Percentiles rank a stretch among this genome's conserved stretches.
Evolutionary conservation across 2,797 vertebrate species (phyloP).

Genomic region (Anolis apletophallus): DNA sequence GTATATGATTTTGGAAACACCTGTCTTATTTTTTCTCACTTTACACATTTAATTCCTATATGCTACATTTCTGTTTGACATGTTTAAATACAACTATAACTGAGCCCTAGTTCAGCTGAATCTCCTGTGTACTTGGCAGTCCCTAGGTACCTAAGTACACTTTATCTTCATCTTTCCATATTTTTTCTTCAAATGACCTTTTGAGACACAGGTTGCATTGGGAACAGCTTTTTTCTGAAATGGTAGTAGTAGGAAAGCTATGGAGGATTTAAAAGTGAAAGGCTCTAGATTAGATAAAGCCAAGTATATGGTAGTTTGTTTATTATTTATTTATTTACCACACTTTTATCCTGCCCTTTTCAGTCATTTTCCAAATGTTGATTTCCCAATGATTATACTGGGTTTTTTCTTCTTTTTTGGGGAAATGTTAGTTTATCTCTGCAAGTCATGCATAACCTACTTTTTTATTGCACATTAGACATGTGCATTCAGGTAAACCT

Average conservation of each 20-base stretch:
- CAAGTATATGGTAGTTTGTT: background rate
- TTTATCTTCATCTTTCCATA: background rate
- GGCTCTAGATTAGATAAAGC: background rate
- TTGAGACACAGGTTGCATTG: background rate
- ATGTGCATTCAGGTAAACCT: too few relatives aligned
- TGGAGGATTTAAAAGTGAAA: background rate
- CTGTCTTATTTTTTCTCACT: constrained; percentile 21
- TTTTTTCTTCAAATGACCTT: background rate
- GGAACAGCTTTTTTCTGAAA: background rate
- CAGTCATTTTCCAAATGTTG: background rate
- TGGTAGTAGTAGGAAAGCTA: background rate
- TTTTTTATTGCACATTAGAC: background rate
- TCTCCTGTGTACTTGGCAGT: background rate
- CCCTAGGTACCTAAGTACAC: background rate
- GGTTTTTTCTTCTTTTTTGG: background rate
- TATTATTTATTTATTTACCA: too few relatives aligned
- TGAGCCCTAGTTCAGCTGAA: background rate
- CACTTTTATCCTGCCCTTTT: too few relatives aligned
- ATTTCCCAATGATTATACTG: too few relatives aligned
- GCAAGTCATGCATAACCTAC: background rate
- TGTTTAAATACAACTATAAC: background rate
- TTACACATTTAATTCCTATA: constrained; percentile 21
- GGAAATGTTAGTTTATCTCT: background rate
- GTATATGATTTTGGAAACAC: constrained; percentile 21
- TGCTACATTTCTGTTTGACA: background rate